Conservation (phyloP, 2,888 invertebrate species). For the Drosophila parthenogenetica region DNA sequence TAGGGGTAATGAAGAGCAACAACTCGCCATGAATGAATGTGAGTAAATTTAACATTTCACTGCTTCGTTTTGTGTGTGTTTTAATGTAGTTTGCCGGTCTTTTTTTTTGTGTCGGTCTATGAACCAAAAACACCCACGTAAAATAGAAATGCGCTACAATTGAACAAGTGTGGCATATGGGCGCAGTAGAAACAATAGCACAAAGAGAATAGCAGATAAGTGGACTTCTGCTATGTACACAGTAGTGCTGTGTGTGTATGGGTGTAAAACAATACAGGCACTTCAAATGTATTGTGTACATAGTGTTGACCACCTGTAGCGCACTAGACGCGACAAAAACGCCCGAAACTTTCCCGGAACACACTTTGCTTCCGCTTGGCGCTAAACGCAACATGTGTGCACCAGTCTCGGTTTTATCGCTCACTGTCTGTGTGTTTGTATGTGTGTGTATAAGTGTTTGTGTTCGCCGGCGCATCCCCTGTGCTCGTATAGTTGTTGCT, state of each 20-base stretch:
- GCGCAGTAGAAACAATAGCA: background rate
- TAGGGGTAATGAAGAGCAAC: constrained; percentile 23
- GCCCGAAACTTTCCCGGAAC: constrained; percentile 52
- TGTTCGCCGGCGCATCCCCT: constrained; percentile 43
- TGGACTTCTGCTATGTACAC: constrained; percentile 21
- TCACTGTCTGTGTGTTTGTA: constrained; percentile 13
- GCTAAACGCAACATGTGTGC: constrained; percentile 73
- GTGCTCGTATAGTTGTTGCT: constrained; percentile 30
- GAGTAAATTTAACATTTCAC: constrained; percentile 70
- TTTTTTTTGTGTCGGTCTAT: constrained; percentile 44
- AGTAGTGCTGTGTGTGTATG: constrained; percentile 10
- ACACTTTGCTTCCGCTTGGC: constrained; percentile 59
- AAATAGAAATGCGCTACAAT: constrained; percentile 40
- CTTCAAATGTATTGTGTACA: constrained; percentile 4
- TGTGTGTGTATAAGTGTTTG: constrained; percentile 28
- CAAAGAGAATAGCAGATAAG: background rate
- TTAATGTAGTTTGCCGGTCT: constrained; percentile 58
- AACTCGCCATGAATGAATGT: constrained; percentile 54
- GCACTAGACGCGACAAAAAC: constrained; percentile 34
- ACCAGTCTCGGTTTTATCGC: constrained; percentile 29
- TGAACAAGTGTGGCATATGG: constrained; percentile 18
- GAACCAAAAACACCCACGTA: constrained; percentile 64
- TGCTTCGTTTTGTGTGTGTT: constrained; percentile 50
- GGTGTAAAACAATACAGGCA: background rate
- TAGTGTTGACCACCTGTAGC: constrained; percentile 45